These are phyloP conservation scores for Pseudococcus longispinus DNA, from an alignment of 2,888 invertebrate species.

Conservation along the genomic window DNA sequence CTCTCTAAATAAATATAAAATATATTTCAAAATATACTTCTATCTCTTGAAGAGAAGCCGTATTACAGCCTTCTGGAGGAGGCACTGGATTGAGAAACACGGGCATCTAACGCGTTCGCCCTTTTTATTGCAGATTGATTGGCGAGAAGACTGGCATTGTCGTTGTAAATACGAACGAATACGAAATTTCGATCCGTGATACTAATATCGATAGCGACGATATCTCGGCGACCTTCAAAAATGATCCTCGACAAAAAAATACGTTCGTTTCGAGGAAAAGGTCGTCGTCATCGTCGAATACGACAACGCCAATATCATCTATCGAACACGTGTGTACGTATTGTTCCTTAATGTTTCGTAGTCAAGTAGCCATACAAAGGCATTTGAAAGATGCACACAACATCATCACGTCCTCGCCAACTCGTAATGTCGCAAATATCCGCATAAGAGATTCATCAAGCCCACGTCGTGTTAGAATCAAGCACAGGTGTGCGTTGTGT, in stretches of 20 bases:
- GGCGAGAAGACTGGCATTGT: not conserved
- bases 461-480: no score
- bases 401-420: not conserved
- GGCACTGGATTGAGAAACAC: not conserved
- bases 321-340: not conserved
- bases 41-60: no score
- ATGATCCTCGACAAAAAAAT: not conserved
- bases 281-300: no score
- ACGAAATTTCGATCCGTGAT: not conserved
- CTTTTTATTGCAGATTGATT: not conserved
- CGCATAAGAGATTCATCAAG: not conserved
- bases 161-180: not conserved
- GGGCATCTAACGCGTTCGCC: conserved; percentile 4
- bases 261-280: not conserved
- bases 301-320: no score
- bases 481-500: no score
- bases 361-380: not conserved
- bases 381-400: not conserved
- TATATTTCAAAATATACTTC: no score
- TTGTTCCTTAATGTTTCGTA: not conserved
- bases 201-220: not conserved
- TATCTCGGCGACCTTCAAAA: not conserved
- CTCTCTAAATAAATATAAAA: no score
- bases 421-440: not conserved
- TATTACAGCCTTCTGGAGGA: no score